Percentiles rank a stretch among this genome's conserved stretches.
These are phyloP conservation scores for Drosophila arizonae DNA, from an alignment of 1,140 invertebrate genomes.

Conservation along the genomic window DNA sequence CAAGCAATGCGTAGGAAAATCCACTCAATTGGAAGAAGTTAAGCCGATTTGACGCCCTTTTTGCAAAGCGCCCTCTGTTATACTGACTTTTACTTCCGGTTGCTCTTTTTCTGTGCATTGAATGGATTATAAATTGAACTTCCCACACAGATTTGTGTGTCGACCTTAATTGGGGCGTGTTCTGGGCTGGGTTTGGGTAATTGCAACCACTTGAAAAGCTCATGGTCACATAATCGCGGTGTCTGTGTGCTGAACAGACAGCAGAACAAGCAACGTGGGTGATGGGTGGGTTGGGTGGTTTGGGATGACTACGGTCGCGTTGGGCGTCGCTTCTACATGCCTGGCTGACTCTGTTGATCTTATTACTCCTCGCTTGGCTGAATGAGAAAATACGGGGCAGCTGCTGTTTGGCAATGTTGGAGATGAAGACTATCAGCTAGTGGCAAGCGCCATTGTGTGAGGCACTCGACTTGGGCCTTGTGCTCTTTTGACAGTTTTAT, in stretches of 20 bases:
- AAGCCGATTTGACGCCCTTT: slow-evolving; percentile 63
- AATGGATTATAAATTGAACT: slow-evolving; percentile 55
- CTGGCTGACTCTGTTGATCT: slow-evolving; percentile 74
- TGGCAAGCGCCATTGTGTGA: slow-evolving; percentile 25
- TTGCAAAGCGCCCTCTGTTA: slow-evolving; percentile 16
- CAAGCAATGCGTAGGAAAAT: slow-evolving; percentile 30
- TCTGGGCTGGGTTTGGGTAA: slow-evolving; percentile 62
- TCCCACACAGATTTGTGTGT: slow-evolving; percentile 76
- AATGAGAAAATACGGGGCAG: slow-evolving; percentile 71
- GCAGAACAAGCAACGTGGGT: slow-evolving; percentile 46
- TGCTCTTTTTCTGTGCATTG: slow-evolving; percentile 48
- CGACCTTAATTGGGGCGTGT: slow-evolving; percentile 73
- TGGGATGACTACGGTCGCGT: slow-evolving; percentile 9
- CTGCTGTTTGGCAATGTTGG: slow-evolving; percentile 33
- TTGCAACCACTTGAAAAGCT: slow-evolving; percentile 71
- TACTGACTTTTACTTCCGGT: slow-evolving; percentile 41
- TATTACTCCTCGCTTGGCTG: slow-evolving; percentile 76
- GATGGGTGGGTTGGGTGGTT: slow-evolving; percentile 37
- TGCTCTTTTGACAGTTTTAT: slow-evolving; percentile 73
- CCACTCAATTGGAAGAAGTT: slow-evolving; percentile 74
- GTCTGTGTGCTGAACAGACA: slow-evolving; percentile 52
- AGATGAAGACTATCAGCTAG: slow-evolving; percentile 19
- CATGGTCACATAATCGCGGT: slow-evolving; percentile 63
- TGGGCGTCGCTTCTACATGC: slow-evolving; percentile 63
- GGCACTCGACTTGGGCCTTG: slow-evolving; percentile 33